Evolutionary conservation across 1,140 invertebrate species (phyloP), one percentile per base, ranked within the genome.

Genomic region (Sitobion miscanthi): DNA sequence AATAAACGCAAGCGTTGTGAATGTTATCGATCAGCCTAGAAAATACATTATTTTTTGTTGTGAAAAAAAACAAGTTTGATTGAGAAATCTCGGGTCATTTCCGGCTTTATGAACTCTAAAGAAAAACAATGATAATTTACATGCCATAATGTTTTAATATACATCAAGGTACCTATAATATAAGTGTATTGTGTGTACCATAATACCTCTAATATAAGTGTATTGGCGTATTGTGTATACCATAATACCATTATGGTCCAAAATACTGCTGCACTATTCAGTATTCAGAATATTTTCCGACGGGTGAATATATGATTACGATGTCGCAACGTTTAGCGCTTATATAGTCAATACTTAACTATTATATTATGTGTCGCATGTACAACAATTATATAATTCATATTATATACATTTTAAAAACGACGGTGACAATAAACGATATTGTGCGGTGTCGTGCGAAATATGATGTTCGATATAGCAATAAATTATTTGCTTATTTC

Each of bases 401-500:
- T 52, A 52, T 47, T 47, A 69, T 62, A 62, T 30, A n/a, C 30
- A 30, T 69, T 69, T 69, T n/a, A 69, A 69, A n/a, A 69, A 69
- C 25, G 30, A 77, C 14, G 5, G 5, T n/a, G 62, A n/a, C 20
- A 77, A 17, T 77, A 69, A n/a, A 77, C 62, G 62, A 35, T 77
- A 77, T 77, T 77, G n/a, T 77, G n/a, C 62, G n/a, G 14, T 77
- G 62, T 77, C 62, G 14, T n/a, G n/a, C 14, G 30, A 77, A 77
- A 35, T 77, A 77, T n/a, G 62, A 77, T 77, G n/a, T 69, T 69
- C 11, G n/a, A 69, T 69, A 77, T 17, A n/a, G n/a, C n/a, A 35
- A 77, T 77, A n/a, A n/a, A 77, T 77, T 77, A 77, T 77, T 77
- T 77, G 62, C 30, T 69, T 69, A 69, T 69, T 69, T 69, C 14